These are phyloP conservation scores for Hipposideros armiger DNA, from an alignment of 2,113 vertebrate species.

Conservation along the genomic window DNA sequence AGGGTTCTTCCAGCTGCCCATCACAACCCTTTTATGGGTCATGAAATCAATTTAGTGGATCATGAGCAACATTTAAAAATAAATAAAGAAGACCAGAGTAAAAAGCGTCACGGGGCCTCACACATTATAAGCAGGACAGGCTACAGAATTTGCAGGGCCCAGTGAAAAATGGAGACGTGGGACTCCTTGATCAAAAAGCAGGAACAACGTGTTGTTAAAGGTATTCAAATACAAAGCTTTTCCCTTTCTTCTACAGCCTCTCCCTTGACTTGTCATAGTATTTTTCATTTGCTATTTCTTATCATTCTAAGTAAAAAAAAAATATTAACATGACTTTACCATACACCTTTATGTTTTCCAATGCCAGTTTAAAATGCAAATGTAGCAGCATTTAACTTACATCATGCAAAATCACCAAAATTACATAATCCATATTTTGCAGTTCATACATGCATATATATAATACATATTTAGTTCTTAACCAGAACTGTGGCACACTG, in stretches of 20 bases:
- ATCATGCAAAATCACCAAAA: constrained; percentile 38
- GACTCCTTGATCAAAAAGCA: background rate
- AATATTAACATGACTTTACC: background rate
- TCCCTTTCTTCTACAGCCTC: background rate
- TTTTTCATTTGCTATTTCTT: constrained; percentile 24
- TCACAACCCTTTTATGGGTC: constrained; percentile 1
- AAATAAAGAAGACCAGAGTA: background rate
- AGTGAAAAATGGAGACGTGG: constrained; percentile 36
- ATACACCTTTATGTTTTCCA: constrained; percentile 11
- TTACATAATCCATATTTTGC: background rate
- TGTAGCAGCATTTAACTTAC: background rate
- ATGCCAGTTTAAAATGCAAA: constrained; percentile 13
- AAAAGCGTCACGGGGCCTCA: background rate
- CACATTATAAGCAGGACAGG: background rate
- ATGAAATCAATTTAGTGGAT: constrained; percentile 37
- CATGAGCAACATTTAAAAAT: background rate
- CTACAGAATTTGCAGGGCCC: background rate
- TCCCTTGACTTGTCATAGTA: background rate
- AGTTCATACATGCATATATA: background rate
- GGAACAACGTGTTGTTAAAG: background rate
- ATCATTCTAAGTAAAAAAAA: constrained; percentile 10
- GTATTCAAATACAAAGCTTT: background rate
- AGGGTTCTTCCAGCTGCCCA: background rate
- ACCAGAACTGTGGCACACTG: background rate
- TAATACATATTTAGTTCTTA: background rate